Evolutionary conservation across 2,113 vertebrate genomes (phyloP).

Genomic region (Tragelaphus strepsiceros): DNA sequence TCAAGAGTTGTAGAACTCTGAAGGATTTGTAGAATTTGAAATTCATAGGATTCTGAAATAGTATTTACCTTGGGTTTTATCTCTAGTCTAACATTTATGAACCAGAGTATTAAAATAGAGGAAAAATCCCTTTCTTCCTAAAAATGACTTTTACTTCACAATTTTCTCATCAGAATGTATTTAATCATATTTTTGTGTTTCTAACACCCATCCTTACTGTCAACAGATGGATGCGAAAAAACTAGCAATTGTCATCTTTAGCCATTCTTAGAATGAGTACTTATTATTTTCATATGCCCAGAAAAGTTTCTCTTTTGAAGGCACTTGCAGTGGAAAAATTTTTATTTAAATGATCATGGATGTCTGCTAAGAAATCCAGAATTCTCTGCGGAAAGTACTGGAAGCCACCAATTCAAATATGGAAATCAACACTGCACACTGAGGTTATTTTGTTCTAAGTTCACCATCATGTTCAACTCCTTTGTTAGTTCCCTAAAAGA

Average conservation of each 20-base stretch:
- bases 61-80: neutral
- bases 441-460: neutral
- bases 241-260: neutral
- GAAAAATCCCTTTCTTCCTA: neutral
- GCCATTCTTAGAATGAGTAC: neutral
- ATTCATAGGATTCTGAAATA: constrained; percentile 12
- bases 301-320: neutral
- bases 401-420: neutral
- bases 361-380: neutral
- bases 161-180: neutral
- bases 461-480: neutral
- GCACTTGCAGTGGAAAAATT: neutral
- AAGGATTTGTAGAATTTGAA: neutral
- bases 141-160: neutral
- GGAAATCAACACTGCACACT: neutral
- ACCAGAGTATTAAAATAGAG: constrained; percentile 8
- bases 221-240: neutral
- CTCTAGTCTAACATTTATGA: neutral
- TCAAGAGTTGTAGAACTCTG: neutral
- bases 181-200: neutral
- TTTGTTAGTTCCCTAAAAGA: neutral
- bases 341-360: neutral
- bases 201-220: neutral
- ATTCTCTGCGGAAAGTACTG: neutral
- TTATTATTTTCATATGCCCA: neutral